Evolutionary conservation across 1,140 invertebrate species (phyloP).

Genomic region (Papilio machaon): DNA sequence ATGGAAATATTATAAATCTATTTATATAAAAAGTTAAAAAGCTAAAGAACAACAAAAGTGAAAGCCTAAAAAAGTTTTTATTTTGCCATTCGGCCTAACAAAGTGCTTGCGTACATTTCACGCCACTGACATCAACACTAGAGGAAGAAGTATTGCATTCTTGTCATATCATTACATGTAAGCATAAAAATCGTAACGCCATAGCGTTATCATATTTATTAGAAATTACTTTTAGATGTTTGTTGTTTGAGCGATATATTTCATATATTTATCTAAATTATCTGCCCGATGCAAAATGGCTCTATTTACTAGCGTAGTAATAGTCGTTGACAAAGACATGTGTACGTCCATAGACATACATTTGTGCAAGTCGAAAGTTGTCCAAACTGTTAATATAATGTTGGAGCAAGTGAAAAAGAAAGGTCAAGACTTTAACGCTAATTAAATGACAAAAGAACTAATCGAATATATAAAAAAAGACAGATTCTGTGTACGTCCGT

Average conservation of each 20-base stretch:
- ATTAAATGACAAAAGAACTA: too few species aligned
- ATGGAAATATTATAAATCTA: too few species aligned
- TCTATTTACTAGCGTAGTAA: slow-evolving; percentile 40
- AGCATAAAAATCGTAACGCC: slow-evolving; percentile 46
- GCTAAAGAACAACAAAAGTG: too few species aligned
- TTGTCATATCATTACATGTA: slow-evolving; percentile 75
- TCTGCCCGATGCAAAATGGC: slow-evolving; percentile 60
- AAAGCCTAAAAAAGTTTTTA: neutral
- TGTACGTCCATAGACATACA: neutral
- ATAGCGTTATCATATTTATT: slow-evolving; percentile 47
- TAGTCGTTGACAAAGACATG: neutral
- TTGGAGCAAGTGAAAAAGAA: too few species aligned
- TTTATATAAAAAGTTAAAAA: too few species aligned
- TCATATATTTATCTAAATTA: slow-evolving; percentile 58
- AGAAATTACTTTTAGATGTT: slow-evolving; percentile 49
- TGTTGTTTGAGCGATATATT: slow-evolving; percentile 52
- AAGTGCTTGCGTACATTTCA: neutral
- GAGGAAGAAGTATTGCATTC: neutral
- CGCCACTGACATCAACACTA: neutral
- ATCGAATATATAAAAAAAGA: too few species aligned
- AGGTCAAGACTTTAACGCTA: too few species aligned
- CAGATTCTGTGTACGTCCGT: neutral
- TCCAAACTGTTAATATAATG: too few species aligned
- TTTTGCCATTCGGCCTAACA: neutral
- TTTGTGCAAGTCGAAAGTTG: too few species aligned